Evolutionary conservation across 2,113 vertebrate genomes (phyloP).

Genomic region (Leiothrix lutea): DNA sequence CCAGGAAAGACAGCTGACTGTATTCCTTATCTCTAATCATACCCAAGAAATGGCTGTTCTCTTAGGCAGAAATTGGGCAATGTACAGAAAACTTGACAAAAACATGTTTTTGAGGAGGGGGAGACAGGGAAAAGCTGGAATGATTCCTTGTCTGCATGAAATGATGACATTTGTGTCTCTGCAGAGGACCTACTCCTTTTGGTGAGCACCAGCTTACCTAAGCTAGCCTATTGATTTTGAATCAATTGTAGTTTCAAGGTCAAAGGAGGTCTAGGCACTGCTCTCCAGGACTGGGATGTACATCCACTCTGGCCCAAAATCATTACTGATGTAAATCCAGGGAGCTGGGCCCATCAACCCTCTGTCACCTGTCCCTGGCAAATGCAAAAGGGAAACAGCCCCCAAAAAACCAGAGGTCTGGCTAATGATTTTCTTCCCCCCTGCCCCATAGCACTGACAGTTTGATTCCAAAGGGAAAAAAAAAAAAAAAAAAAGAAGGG

Average conservation of each 20-base stretch:
- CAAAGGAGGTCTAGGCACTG: neutral
- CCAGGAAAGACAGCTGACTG: constrained; percentile 23
- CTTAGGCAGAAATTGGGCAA: neutral
- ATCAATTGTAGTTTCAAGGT: constrained; percentile 4
- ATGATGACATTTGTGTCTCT: neutral
- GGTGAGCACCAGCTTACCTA: neutral
- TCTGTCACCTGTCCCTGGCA: neutral
- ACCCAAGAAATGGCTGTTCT: neutral
- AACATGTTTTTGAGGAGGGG: neutral
- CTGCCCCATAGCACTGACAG: neutral
- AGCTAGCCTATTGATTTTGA: neutral
- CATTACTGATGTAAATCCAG: neutral
- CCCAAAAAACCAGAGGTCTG: neutral
- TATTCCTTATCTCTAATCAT: constrained; percentile 21
- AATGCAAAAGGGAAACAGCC: neutral
- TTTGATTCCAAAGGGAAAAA: neutral
- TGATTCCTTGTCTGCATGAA: neutral
- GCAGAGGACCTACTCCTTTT: neutral
- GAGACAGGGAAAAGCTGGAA: neutral
- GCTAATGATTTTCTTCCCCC: neutral
- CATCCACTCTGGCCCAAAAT: neutral
- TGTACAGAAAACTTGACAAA: neutral
- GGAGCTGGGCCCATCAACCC: neutral
- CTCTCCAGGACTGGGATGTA: neutral
- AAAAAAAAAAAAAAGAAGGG: neutral